Conservation (phyloP, 2,888 invertebrate species). For the Quadriops clusia region DNA sequence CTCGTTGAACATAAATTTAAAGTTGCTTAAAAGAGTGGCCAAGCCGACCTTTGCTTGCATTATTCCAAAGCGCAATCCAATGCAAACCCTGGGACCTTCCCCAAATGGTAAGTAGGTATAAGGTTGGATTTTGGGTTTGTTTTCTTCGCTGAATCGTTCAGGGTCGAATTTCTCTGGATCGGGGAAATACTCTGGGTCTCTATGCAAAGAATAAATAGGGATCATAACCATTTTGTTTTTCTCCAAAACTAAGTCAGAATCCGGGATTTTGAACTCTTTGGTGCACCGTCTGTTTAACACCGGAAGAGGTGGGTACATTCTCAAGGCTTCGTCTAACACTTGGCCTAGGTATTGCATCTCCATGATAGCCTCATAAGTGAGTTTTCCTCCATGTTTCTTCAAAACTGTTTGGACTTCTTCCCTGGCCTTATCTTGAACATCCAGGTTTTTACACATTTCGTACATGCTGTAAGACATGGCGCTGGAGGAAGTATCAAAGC, state of each 20-base stretch:
- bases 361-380: conserved; percentile 17
- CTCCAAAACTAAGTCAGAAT: conserved; percentile 19
- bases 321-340: conserved; percentile 35
- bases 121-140: conserved; percentile 21
- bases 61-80: conserved; percentile 24
- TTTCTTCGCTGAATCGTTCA: conserved; percentile 29
- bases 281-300: conserved; percentile 21
- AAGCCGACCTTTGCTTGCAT: conserved; percentile 24
- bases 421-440: conserved; percentile 35
- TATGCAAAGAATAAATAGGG: conserved; percentile 27
- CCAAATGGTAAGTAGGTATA: conserved; percentile 27
- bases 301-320: conserved; percentile 29
- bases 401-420: conserved; percentile 30
- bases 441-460: conserved; percentile 37
- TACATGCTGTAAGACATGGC: conserved; percentile 43
- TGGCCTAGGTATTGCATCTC: conserved; percentile 37
- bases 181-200: conserved; percentile 28
- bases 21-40: conserved; percentile 18
- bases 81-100: conserved; percentile 26
- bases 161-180: conserved; percentile 34
- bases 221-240: conserved; percentile 26
- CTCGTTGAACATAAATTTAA: conserved; percentile 14
- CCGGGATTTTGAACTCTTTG: conserved; percentile 21
- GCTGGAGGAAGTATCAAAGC: conserved; percentile 49
- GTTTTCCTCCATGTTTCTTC: conserved; percentile 23